Percentiles rank a stretch among this genome's conserved stretches.
phyloP scores from a whole-genome alignment of 2,113 vertebrate genomes.

The Connochaetes taurinus region DNA sequence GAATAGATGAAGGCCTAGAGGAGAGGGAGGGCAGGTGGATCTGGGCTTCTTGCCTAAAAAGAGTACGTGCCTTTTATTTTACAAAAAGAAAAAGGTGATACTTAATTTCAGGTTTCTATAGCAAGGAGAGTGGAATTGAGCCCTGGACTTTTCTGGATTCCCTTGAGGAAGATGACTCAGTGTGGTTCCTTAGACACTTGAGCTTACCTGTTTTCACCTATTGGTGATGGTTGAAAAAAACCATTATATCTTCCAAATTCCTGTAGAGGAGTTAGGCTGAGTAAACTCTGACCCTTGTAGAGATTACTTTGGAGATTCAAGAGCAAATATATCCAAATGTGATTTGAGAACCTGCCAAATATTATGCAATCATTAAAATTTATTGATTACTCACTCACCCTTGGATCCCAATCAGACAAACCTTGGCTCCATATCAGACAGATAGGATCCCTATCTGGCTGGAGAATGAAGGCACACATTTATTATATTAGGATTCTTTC shows the following conservation, averaged over 20 bases:
- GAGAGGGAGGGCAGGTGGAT: not conserved
- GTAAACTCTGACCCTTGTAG: not conserved
- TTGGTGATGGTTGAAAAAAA: not conserved
- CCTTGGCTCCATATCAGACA: not conserved
- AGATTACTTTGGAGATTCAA: not conserved
- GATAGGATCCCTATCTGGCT: not conserved
- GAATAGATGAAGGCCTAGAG: not conserved
- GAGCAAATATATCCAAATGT: not conserved
- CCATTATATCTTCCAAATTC: not conserved
- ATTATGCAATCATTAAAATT: not conserved
- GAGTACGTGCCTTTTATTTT: not conserved
- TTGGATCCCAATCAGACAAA: not conserved
- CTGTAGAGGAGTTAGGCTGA: not conserved
- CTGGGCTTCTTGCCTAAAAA: constrained; percentile 28
- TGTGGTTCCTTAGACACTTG: not conserved
- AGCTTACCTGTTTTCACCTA: not conserved
- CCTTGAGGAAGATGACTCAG: not conserved
- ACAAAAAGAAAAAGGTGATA: not conserved
- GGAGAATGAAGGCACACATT: not conserved
- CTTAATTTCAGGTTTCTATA: constrained; percentile 9
- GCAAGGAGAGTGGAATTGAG: not conserved
- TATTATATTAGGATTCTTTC: not conserved
- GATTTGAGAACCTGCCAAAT: not conserved
- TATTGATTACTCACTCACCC: not conserved
- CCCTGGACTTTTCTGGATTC: not conserved